Evolutionary conservation across 2,888 invertebrate species (phyloP), one percentile per base, ranked within the genome.

Genomic region (Amiota minor): DNA sequence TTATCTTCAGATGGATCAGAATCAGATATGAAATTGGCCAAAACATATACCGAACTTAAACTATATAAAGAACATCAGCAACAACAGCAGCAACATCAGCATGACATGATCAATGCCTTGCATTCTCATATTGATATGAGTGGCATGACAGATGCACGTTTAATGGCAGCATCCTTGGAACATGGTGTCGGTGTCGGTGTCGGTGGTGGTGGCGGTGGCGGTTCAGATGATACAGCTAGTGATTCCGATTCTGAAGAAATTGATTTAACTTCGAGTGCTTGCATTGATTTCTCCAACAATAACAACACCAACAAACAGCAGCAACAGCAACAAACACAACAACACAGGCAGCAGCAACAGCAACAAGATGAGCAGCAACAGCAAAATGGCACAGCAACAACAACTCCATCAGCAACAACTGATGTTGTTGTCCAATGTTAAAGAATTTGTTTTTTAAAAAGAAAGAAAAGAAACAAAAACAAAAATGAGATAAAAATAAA

Each of bases 181-280:
- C 86, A 86, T 67, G 81, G 81, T 70, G 35, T 3, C 35, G 23
- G 23, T 23, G 23, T 1, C 23, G 35, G 35, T 35, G n/a, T n/a
- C n/a, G n/a, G n/a, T n/a, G n/a, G n/a, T 67, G 81, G 81, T 70
- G 35, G 35, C 35, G 23, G 23, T 23, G 23, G 35, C 6, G 35
- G 35, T 0, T 35, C 35, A 6, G 89, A 88, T 0, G 88, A 88
- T 72, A 88, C 88, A 20, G 87, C 86, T 11, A 87, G 84, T 11
- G 90, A 89, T 80, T 90, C 90, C 1, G 90, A 89, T 76, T 90
- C 90, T 0, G 90, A 90, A 78, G 90, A 90, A 81, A 90, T 90
- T 69, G 90, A 90, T 82, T 81, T 90, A 55, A 90, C 90, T 9
- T 89, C 89, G 16, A 89, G 89, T 56, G 84, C 89, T 73, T 90